Percentiles rank a stretch among this genome's conserved stretches.
These are phyloP conservation scores for Tyrophagus putrescentiae DNA, from an alignment of 1,140 invertebrate genomes.

Conservation along the genomic window DNA sequence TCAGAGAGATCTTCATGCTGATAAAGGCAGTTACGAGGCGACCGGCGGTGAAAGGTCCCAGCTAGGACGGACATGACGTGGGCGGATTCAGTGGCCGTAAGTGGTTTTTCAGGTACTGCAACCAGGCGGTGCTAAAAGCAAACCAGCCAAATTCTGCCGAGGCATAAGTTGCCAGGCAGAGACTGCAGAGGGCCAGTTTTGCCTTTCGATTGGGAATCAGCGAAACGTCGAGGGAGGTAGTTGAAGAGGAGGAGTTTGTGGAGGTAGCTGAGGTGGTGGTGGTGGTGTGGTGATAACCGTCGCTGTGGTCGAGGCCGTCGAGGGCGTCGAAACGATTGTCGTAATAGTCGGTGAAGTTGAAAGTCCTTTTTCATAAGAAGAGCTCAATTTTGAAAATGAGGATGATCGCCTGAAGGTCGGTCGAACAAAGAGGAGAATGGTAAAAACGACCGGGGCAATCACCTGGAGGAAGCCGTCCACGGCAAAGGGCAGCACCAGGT, in stretches of 20 bases:
- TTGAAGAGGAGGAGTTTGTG: too few species aligned
- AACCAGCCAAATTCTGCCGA: neutral
- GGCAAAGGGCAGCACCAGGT: neutral
- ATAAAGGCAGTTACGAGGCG: neutral
- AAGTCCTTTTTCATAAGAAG: too few species aligned
- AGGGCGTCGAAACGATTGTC: too few species aligned
- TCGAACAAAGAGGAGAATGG: neutral
- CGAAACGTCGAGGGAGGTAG: too few species aligned
- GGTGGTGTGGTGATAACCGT: too few species aligned
- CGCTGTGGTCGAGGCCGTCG: too few species aligned
- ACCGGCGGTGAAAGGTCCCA: neutral
- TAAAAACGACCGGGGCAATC: too few species aligned
- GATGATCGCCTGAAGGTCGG: neutral
- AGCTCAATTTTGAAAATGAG: neutral
- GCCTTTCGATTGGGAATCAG: neutral
- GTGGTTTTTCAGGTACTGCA: neutral
- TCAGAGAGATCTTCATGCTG: neutral
- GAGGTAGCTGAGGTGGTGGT: too few species aligned
- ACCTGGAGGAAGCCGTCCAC: too few species aligned
- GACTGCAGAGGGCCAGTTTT: neutral
- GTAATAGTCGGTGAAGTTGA: too few species aligned
- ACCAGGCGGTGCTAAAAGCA: neutral
- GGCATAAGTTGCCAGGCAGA: constrained; percentile 9
- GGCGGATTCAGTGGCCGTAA: neutral
- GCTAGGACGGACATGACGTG: neutral